Evolutionary conservation across 2,113 vertebrate species (phyloP).

Genomic region (Entomyzon cyanotis): DNA sequence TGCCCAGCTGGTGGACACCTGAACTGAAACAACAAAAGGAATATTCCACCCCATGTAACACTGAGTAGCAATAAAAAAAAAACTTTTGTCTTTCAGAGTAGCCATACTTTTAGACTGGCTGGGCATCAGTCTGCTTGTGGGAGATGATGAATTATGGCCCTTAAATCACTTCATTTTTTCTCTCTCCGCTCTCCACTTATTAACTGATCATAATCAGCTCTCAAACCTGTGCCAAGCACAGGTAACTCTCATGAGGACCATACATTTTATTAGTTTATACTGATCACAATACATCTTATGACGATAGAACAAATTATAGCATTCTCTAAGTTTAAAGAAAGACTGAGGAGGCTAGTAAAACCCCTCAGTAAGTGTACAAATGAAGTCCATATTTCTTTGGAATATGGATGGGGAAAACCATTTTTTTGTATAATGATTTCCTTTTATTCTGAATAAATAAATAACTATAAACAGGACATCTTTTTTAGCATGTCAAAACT

Average conservation of each 20-base stretch:
- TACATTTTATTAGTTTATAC: neutral
- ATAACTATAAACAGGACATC: neutral
- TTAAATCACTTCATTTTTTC: neutral
- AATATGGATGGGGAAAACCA: neutral
- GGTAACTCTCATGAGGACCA: neutral
- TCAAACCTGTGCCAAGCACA: neutral
- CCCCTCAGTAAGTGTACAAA: neutral
- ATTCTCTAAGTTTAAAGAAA: neutral
- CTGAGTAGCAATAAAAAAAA: neutral
- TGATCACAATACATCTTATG: neutral
- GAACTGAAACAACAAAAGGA: neutral
- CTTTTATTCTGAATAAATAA: neutral
- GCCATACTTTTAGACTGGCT: rapidly evolving
- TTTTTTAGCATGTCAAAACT: neutral
- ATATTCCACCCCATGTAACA: neutral
- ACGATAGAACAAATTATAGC: neutral
- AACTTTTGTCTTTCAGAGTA: neutral
- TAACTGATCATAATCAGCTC: neutral
- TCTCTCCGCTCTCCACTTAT: neutral
- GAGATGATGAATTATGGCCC: neutral
- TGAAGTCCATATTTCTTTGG: neutral
- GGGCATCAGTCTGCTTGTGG: neutral
- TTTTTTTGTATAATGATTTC: neutral
- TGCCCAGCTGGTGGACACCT: neutral
- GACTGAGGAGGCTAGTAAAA: neutral